Conservation (phyloP, 2,113 vertebrate genomes). For the Illadopsis cleaveri region DNA sequence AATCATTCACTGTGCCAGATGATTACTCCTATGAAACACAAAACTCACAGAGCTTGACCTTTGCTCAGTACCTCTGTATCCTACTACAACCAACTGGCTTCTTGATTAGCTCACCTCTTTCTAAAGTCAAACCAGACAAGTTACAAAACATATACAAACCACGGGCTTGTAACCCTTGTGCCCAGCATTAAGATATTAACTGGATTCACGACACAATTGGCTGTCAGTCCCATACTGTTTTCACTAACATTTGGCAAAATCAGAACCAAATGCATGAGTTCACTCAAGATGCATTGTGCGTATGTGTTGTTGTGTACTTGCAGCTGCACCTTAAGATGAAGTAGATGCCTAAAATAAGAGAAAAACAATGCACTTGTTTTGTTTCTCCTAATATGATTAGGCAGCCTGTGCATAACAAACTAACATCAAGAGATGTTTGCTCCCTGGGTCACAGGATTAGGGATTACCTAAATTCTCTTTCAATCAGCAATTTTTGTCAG, state of each 20-base stretch:
- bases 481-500: conserved; percentile 2
- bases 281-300: not conserved
- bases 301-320: not conserved
- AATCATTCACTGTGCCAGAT: not conserved
- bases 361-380: not conserved
- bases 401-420: not conserved
- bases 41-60: not conserved
- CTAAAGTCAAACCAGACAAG: not conserved
- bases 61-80: not conserved
- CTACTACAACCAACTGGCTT: not conserved
- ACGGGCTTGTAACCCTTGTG: not conserved
- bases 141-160: not conserved
- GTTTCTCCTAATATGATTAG: not conserved
- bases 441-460: conserved; percentile 23
- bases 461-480: conserved; percentile 21
- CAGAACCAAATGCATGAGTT: not conserved
- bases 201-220: not conserved
- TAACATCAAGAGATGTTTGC: conserved; percentile 25
- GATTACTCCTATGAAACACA: not conserved
- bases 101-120: not conserved
- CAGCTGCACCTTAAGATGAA: not conserved
- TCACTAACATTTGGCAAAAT: not conserved
- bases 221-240: not conserved
- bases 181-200: not conserved
- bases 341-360: not conserved